Evolutionary conservation across 2,113 vertebrate genomes (phyloP).

Genomic region (Erythrocercus mccallii): DNA sequence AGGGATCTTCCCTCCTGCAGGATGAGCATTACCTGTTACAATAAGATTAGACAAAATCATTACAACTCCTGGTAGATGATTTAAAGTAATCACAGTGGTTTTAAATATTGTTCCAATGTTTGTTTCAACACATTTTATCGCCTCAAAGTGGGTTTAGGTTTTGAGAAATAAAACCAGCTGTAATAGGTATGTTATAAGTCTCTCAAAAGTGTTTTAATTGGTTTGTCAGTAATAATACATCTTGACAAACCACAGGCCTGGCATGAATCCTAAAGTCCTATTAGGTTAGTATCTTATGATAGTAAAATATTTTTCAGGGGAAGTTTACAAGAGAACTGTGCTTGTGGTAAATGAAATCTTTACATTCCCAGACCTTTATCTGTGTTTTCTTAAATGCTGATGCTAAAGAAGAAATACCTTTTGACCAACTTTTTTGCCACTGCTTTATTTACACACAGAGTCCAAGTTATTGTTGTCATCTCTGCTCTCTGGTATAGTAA

Average conservation of each 20-base stretch:
- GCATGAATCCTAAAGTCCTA: background rate
- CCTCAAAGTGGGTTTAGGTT: background rate
- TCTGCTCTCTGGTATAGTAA: background rate
- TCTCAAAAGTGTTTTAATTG: background rate
- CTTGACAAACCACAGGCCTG: background rate
- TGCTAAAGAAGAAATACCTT: background rate
- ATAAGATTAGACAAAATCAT: background rate
- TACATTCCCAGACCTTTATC: background rate
- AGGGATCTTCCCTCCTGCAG: slow-evolving; percentile 71
- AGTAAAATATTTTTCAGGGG: background rate
- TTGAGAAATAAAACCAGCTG: background rate
- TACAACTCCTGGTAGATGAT: background rate
- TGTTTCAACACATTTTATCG: background rate
- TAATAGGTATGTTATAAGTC: background rate
- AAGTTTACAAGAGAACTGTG: background rate
- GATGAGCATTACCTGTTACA: slow-evolving; percentile 6
- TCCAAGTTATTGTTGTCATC: background rate
- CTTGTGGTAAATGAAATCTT: background rate
- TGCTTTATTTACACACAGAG: background rate
- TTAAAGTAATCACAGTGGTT: background rate
- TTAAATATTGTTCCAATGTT: background rate
- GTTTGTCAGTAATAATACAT: background rate
- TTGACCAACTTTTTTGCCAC: background rate
- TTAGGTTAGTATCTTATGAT: background rate
- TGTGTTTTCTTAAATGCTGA: background rate